A percentile compares a stretch with the other conserved stretches of the same genome.
These are phyloP conservation scores for Riptortus pedestris DNA, from an alignment of 1,140 invertebrate genomes.

Conservation along the genomic window DNA sequence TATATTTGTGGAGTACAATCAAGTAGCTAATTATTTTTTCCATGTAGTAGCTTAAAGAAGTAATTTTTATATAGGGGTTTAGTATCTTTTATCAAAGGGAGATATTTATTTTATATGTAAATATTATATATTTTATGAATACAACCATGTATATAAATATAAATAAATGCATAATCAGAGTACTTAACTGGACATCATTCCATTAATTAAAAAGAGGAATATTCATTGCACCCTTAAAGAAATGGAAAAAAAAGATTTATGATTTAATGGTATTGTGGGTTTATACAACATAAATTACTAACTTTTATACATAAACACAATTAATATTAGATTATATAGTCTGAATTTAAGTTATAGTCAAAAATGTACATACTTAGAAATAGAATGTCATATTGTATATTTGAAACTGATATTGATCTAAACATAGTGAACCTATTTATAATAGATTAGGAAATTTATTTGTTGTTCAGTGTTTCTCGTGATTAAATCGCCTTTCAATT, in stretches of 20 bases:
- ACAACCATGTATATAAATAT: conserved; percentile 8
- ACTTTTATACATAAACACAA: conserved; percentile 16
- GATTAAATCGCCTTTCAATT: background rate
- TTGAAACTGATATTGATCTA: conserved; percentile 14
- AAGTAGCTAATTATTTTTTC: conserved; percentile 12
- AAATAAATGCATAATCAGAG: conserved; percentile 6
- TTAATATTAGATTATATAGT: conserved; percentile 1
- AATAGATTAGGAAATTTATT: conserved; percentile 11
- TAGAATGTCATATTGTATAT: conserved; percentile 14
- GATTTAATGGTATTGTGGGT: conserved; percentile 14
- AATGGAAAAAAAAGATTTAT: background rate
- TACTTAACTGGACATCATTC: conserved; percentile 20
- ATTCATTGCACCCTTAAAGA: conserved; percentile 8
- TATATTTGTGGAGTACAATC: conserved; percentile 13
- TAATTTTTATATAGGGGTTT: conserved; percentile 7
- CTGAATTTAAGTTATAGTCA: background rate
- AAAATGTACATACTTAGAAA: conserved; percentile 3
- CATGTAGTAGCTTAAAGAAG: conserved; percentile 10
- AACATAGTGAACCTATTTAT: conserved; percentile 10
- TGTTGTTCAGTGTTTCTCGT: conserved; percentile 3
- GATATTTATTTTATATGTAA: conserved; percentile 16
- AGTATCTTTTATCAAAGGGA: background rate
- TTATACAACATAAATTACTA: conserved; percentile 13
- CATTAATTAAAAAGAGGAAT: background rate
- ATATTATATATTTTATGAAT: conserved; percentile 21